Evolutionary conservation across 2,113 vertebrate species (phyloP).

Genomic region (Sphaerodactylus townsendi): DNA sequence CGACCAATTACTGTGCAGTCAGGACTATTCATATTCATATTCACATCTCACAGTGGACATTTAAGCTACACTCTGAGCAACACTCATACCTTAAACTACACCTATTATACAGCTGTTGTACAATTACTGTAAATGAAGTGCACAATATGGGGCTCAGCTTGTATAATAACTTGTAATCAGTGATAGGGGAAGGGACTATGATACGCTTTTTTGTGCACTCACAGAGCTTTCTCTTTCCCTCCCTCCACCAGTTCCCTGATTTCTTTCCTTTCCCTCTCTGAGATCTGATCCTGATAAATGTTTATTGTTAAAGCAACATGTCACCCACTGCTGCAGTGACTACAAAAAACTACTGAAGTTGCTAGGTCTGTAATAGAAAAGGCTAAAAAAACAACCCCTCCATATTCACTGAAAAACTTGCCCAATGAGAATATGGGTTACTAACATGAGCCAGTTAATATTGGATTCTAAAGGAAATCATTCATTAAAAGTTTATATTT

Average conservation of each 20-base stretch:
- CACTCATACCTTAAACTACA: slow-evolving; percentile 77
- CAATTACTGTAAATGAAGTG: slow-evolving; percentile 75
- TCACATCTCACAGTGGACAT: slow-evolving; percentile 79
- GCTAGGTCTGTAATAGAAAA: neutral
- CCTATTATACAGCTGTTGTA: slow-evolving; percentile 83
- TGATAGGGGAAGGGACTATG: slow-evolving; percentile 48
- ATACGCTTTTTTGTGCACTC: slow-evolving; percentile 43
- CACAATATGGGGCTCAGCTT: slow-evolving; percentile 67
- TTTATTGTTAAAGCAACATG: slow-evolving; percentile 11
- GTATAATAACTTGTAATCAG: slow-evolving; percentile 61
- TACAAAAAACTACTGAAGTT: neutral
- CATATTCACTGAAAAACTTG: too few relatives aligned
- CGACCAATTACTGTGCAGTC: slow-evolving; percentile 80
- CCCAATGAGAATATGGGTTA: neutral
- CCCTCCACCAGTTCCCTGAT: slow-evolving; percentile 2
- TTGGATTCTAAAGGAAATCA: neutral
- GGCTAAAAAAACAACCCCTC: neutral
- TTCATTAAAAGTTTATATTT: neutral
- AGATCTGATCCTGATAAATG: slow-evolving; percentile 49
- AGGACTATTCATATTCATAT: slow-evolving; percentile 78
- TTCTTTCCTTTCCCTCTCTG: slow-evolving; percentile 25
- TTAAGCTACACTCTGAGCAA: slow-evolving; percentile 77
- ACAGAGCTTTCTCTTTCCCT: slow-evolving; percentile 40
- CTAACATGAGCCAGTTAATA: neutral
- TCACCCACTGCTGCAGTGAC: neutral